Percentiles rank a stretch among this genome's conserved stretches.
Conservation (phyloP, 2,888 invertebrate genomes). For the Chloromyia formosa region DNA sequence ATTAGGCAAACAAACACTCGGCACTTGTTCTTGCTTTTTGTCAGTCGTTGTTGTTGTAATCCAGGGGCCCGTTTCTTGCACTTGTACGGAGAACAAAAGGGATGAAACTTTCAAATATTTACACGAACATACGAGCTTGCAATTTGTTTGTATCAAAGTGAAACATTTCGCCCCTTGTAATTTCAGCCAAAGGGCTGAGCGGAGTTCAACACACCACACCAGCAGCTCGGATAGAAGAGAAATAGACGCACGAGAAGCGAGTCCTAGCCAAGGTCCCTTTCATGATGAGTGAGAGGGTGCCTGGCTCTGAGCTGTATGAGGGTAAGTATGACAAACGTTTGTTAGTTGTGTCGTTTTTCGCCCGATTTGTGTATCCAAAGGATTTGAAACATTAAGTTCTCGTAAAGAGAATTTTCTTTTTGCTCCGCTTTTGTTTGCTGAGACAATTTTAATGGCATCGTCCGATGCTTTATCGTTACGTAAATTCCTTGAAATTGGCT, state of each 20-base stretch:
- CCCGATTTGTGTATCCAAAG: background rate
- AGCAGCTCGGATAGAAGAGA: background rate
- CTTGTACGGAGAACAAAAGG: constrained; percentile 5
- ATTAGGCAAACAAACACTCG: background rate
- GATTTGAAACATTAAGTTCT: constrained; percentile 5
- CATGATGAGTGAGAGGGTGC: too few relatives aligned
- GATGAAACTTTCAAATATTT: constrained; percentile 32
- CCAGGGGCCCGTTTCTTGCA: background rate
- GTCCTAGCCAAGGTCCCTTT: too few relatives aligned
- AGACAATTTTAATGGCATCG: background rate
- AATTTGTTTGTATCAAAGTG: constrained; percentile 35
- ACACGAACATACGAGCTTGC: constrained; percentile 29
- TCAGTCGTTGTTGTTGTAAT: too few relatives aligned
- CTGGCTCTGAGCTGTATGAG: background rate
- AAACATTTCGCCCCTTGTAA: constrained; percentile 24
- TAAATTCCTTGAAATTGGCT: background rate
- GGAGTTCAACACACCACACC: background rate
- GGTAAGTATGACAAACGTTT: background rate
- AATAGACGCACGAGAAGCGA: too few relatives aligned
- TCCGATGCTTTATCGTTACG: background rate
- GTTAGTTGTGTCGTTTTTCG: constrained; percentile 1
- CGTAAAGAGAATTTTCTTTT: background rate
- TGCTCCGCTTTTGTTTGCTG: background rate
- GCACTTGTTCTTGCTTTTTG: background rate
- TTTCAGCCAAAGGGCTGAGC: background rate